A percentile compares a stretch with the other conserved stretches of the same genome.
phyloP scores from a whole-genome alignment of 2,113 vertebrate genomes.

The Petrocephalus zakoni region DNA sequence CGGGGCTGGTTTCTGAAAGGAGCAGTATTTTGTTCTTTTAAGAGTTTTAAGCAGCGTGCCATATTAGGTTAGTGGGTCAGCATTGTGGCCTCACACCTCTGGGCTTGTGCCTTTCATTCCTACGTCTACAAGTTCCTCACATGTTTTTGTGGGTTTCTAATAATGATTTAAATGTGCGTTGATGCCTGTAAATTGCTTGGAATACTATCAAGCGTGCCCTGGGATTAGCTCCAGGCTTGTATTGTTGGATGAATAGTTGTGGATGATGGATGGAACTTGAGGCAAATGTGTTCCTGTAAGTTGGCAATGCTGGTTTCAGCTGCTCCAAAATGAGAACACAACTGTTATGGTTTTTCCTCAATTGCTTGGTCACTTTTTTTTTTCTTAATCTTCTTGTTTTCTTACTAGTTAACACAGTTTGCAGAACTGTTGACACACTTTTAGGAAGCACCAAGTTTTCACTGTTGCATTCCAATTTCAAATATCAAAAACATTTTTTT shows the following conservation, averaged over 20 bases:
- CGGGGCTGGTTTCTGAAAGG: background rate
- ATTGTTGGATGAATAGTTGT: background rate
- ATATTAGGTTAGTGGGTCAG: background rate
- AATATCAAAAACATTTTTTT: background rate
- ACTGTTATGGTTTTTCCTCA: background rate
- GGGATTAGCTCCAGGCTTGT: background rate
- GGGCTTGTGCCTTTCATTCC: background rate
- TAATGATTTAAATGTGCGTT: background rate
- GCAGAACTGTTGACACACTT: background rate
- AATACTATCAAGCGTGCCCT: background rate
- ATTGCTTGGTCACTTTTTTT: background rate
- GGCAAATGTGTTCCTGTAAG: slow-evolving; percentile 3
- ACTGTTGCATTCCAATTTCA: background rate
- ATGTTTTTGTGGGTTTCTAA: background rate
- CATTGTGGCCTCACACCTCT: background rate
- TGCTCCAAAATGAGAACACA: background rate
- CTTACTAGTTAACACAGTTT: background rate
- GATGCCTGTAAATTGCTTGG: background rate
- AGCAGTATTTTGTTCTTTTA: background rate
- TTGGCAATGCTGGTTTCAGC: background rate
- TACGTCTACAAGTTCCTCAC: background rate
- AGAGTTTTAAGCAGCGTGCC: background rate
- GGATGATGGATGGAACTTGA: background rate
- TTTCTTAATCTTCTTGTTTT: background rate
- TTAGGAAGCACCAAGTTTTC: background rate